These are phyloP conservation scores for Platalea minor DNA, from an alignment of 2,797 vertebrate genomes.

Conservation along the genomic window DNA sequence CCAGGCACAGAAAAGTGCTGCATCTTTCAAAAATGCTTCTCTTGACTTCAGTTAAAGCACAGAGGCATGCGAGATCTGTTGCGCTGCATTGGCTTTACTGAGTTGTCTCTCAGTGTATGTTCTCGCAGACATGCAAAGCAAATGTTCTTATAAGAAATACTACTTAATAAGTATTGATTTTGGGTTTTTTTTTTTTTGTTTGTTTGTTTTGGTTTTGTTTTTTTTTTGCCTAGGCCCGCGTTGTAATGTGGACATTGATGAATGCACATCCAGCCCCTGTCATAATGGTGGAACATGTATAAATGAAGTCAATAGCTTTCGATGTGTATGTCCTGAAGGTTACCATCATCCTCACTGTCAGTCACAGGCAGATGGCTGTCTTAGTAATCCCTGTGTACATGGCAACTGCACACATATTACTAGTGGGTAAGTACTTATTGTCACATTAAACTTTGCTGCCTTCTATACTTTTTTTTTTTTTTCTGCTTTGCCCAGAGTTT, in stretches of 20 bases:
- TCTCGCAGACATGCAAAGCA: not conserved
- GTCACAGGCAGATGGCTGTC: constrained; percentile 86
- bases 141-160: not conserved
- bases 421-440: constrained; percentile 74
- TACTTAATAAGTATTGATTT: not conserved
- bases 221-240: constrained; percentile 74
- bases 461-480: rapidly evolving
- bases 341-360: constrained; percentile 87
- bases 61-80: not conserved
- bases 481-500: not conserved
- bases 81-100: not conserved
- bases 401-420: constrained; percentile 85
- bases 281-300: constrained; percentile 87
- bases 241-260: constrained; percentile 86
- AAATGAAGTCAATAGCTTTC: constrained; percentile 85
- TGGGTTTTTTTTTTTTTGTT: not conserved
- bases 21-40: constrained; percentile 26
- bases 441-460: not conserved
- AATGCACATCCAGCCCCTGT: constrained; percentile 88
- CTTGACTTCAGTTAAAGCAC: not conserved
- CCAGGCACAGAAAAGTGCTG: not conserved
- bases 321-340: constrained; percentile 84
- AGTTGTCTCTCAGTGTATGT: not conserved
- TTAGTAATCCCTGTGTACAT: constrained; percentile 82
- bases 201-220: no score